These are phyloP conservation scores for Sinhomidia bicolor DNA, from an alignment of 2,888 invertebrate genomes.

Conservation along the genomic window DNA sequence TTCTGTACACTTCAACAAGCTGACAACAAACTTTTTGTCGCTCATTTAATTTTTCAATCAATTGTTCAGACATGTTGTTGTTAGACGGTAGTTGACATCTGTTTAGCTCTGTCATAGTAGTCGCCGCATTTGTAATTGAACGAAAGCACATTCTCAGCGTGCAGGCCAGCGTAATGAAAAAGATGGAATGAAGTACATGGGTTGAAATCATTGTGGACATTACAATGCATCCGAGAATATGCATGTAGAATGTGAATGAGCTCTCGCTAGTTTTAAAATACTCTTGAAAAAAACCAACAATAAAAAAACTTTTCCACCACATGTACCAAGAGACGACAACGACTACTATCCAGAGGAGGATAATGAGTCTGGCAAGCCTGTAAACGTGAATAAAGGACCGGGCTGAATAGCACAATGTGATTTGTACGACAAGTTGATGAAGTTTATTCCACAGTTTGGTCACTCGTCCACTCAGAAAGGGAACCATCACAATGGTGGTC, in stretches of 20 bases:
- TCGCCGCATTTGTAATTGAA: neutral
- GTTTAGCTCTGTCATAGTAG: neutral
- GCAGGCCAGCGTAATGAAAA: conserved; percentile 41
- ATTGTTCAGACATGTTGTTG: neutral
- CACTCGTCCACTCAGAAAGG: conserved; percentile 47
- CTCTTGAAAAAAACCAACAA: conserved; percentile 37
- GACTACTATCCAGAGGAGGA: conserved; percentile 46
- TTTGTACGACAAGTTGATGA: conserved; percentile 44
- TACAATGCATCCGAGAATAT: conserved; percentile 15
- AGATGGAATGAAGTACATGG: conserved; percentile 61
- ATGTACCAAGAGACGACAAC: conserved; percentile 59
- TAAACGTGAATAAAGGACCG: conserved; percentile 46
- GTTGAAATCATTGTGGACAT: conserved; percentile 60
- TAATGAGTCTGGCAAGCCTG: conserved; percentile 36
- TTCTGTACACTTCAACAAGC: conserved; percentile 37
- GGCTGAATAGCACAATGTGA: conserved; percentile 6
- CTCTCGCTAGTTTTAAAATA: conserved; percentile 22
- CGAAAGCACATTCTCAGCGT: conserved; percentile 43
- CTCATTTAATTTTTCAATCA: conserved; percentile 7
- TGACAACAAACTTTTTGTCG: conserved; percentile 14
- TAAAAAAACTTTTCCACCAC: conserved; percentile 64
- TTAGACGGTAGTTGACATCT: neutral
- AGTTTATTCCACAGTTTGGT: conserved; percentile 59
- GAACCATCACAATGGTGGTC: conserved; percentile 28
- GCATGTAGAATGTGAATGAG: conserved; percentile 21